A percentile compares a stretch with the other conserved stretches of the same genome.
These are phyloP conservation scores for Cosmia trapezina DNA, from an alignment of 2,888 invertebrate species.

Conservation along the genomic window DNA sequence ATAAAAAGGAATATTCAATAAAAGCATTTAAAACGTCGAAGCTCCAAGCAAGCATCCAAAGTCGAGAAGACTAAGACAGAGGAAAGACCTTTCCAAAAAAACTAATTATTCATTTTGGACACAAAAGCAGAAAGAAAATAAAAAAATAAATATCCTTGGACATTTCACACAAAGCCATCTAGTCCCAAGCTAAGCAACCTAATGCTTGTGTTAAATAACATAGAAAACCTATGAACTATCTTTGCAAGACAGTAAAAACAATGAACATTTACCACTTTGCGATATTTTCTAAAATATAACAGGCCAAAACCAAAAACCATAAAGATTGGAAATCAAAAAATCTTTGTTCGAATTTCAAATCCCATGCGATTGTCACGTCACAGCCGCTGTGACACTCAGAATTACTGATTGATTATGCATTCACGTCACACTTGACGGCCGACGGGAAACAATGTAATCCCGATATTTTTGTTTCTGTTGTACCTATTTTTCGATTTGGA, in stretches of 20 bases:
- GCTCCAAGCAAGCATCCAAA: not conserved
- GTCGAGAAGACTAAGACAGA: not conserved
- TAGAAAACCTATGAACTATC: not conserved
- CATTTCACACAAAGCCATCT: no score
- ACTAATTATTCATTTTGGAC: not conserved
- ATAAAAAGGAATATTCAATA: not conserved
- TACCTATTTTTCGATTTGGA: slow-evolving; percentile 30
- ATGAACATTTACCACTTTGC: not conserved
- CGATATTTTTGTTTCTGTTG: slow-evolving; percentile 54
- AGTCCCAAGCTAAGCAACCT: no score
- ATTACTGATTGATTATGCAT: slow-evolving; percentile 90
- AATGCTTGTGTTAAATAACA: no score
- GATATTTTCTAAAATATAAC: not conserved
- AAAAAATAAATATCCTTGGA: no score
- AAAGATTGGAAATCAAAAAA: slow-evolving; percentile 76
- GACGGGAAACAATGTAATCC: slow-evolving; percentile 76
- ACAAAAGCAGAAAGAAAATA: not conserved
- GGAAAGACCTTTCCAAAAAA: not conserved
- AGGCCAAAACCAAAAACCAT: slow-evolving; percentile 22
- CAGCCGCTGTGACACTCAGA: slow-evolving; percentile 79
- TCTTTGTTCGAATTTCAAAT: slow-evolving; percentile 85
- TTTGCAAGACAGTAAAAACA: not conserved
- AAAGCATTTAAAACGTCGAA: not conserved
- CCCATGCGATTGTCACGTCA: slow-evolving; percentile 85
- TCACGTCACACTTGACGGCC: slow-evolving; percentile 83